Evolutionary conservation across 2,797 vertebrate species (phyloP).

Genomic region (Peromyscus attwateri): DNA sequence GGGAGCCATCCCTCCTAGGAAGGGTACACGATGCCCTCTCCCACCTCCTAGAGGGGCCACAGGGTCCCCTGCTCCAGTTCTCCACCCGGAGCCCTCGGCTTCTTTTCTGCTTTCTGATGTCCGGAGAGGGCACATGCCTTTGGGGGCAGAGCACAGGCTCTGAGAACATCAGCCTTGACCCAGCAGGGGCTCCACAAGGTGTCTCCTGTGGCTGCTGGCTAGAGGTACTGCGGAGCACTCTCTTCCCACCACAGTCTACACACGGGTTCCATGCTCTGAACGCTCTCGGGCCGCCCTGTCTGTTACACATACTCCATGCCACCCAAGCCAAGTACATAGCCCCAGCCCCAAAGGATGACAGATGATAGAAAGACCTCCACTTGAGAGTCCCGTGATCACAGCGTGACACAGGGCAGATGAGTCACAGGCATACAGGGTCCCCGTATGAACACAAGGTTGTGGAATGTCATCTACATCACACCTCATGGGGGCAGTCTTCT

Average conservation of each 20-base stretch:
- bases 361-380: neutral
- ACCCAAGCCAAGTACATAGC: neutral
- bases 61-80: neutral
- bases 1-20: neutral
- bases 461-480: neutral
- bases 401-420: neutral
- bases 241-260: neutral
- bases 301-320: rapidly evolving
- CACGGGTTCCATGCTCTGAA: neutral
- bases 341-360: neutral
- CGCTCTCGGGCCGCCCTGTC: neutral
- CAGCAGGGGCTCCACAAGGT: neutral
- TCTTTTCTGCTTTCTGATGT: neutral
- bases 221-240: neutral
- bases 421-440: neutral
- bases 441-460: neutral
- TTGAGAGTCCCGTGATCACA: neutral
- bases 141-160: neutral
- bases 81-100: neutral
- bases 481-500: neutral
- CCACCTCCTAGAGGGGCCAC: too few relatives aligned
- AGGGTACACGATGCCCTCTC: neutral
- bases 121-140: neutral
- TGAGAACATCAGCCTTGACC: neutral
- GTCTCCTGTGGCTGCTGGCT: neutral